A percentile compares a stretch with the other conserved stretches of the same genome.
phyloP scores from a whole-genome alignment of 2,797 vertebrate genomes.

The Nasua narica region DNA sequence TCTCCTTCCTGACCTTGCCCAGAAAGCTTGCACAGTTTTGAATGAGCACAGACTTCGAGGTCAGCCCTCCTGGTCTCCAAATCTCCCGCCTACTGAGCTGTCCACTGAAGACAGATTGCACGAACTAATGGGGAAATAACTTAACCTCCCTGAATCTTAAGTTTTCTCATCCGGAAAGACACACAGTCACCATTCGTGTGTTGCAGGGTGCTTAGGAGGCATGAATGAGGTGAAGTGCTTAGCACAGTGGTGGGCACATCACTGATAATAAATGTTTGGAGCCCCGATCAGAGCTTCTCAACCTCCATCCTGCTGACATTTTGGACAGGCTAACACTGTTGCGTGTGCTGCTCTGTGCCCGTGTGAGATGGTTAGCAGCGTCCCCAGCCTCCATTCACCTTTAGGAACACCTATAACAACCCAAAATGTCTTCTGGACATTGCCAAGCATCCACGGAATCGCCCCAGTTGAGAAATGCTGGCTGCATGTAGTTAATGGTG shows the following conservation, averaged over 20 bases:
- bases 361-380: not conserved
- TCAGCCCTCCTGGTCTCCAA: not conserved
- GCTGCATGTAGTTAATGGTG: not conserved
- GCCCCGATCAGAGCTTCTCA: not conserved
- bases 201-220: not conserved
- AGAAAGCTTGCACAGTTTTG: not conserved
- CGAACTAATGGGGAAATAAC: not conserved
- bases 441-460: not conserved
- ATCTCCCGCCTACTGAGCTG: not conserved
- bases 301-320: not conserved
- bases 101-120: not conserved
- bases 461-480: not conserved
- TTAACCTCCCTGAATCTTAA: not conserved
- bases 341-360: not conserved
- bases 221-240: not conserved
- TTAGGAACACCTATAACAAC: too few relatives aligned
- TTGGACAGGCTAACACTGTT: not conserved
- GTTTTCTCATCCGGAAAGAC: constrained; percentile 23
- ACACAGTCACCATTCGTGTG: not conserved
- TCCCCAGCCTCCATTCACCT: not conserved
- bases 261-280: not conserved
- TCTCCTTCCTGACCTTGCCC: not conserved
- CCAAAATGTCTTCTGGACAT: not conserved
- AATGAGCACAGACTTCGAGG: not conserved
- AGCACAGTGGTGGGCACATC: not conserved